Evolutionary conservation across 92 coral and sea anemone genomes (phyloP), one percentile per base, ranked within the genome.

Genomic region (Porites lobata): DNA sequence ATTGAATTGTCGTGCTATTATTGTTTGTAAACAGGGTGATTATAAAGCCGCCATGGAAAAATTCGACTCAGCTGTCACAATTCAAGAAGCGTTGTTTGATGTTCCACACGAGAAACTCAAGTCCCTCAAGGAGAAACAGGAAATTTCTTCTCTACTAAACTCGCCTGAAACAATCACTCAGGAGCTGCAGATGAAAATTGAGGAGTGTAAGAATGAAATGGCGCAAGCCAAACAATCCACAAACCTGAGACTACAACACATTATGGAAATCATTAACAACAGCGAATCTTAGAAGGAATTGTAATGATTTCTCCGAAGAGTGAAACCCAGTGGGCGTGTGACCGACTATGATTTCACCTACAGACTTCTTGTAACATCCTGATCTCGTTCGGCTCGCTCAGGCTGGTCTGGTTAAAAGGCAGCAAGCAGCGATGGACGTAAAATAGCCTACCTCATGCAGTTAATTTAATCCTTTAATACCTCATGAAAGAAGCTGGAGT

Each of bases 81-180:
- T 84, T 38, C 87, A 84, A 52, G 87, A 84, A 22, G 54, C 66
- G 4, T 22, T 84, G 65, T 84, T 62, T 61, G 87, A 84, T 64
- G 72, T 73, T 9, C 87, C 87, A 47, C 87, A 84, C 50, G 87
- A 84, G 65, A 84, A 84, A 18, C 72, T 84, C 63, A 74, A 84
- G 18, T 84, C 87, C 51, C 81, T 84, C 14, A 47, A 72, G 7
- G 69, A 29, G 80, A 43, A 61, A 64, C 43, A 9, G 2, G 81
- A 84, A 9, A 18, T 84, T 20, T 74, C 32, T 80, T 29, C 43
- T 21, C 72, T 14, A 9, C 81, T 61, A 8, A 74, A 50, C 52
- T 52, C 22, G 19, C 62, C 79, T 9, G 87, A 84, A 50, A 19
- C 80, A 43, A 53, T 8, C 9, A 38, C 51, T 59, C 50, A 61